Evolutionary conservation across 2,113 vertebrate species (phyloP), one percentile per base, ranked within the genome.

Genomic region (Procavia capensis): DNA sequence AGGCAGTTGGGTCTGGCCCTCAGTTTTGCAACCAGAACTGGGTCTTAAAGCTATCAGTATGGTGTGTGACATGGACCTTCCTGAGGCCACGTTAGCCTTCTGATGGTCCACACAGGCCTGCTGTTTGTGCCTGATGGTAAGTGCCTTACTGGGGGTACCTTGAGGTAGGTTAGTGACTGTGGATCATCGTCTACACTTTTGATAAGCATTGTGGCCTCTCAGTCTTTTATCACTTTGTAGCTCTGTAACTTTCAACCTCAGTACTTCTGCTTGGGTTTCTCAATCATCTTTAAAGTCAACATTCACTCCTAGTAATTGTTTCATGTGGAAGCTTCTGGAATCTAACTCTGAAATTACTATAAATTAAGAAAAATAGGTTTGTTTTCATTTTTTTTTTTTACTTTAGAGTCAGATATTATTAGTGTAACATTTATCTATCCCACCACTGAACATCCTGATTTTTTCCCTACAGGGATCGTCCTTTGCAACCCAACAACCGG

Each of bases 401-500:
- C 13, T 24, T 47, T 50, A 36, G 68, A 20, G 14, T 36, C 29
- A 43, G 0, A 7, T 54, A 0, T 43, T 13, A 3, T 70, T 22
- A 61, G 19, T 7, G 1, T 25, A 9, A 11, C 11, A 20, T 43
- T 34, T 25, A 36, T 6, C n/a, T 17, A 36, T 9, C 25, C 47
- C 24, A 41, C 31, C 70, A 89, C 27, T 47, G n/a, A 20, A 0
- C 39, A 19, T 41, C 74, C 5, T 16, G 29, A 22, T 5, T 61
- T 66, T 59, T 94, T 61, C 88, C 34, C 41, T 92, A 9, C 95
- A 99, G 99, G 99, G 99, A 7, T 99, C 99, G 0, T 96, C 98
- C 3, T 99, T 99, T 96, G 98, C 97, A 9, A 91, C 98, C 78
- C 99, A 99, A 72, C 96, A 96, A 1, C 83, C 97, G 0, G 98